Evolutionary conservation across 2,113 vertebrate genomes (phyloP), one percentile per base, ranked within the genome.

Genomic region (Salvelinus sp.): DNA sequence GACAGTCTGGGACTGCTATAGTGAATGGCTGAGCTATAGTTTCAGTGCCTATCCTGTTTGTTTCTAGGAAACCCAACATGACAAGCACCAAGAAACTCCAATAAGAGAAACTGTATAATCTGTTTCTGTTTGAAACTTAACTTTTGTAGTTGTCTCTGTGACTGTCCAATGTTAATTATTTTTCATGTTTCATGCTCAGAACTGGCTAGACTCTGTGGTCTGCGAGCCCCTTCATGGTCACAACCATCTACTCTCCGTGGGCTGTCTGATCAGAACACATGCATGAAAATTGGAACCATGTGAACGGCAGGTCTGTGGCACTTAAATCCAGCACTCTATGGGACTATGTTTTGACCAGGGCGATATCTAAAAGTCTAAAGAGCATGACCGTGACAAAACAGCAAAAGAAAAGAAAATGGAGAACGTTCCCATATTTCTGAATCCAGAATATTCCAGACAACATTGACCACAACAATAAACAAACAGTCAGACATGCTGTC

Each of bases 111-210:
- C 50, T 54, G 3, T 54, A 14, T 54, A 14, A 54, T 54, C 50
- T 54, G 50, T 54, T 14, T 50, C 48, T 50, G 13, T 50, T 33
- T 50, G 48, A 50, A 50, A 13, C 48, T 13, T 50, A 1, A 16
- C 50, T 1, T 18, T 54, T 54, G 14, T 18, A 54, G 50, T 54
- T 54, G 10, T 14, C 48, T 50, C 48, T 54, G 16, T 54, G 50
- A 18, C 50, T 14, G 1, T 54, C 50, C 50, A 18, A 47, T 65
- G 76, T 76, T 63, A 69, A 79, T 77, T 47, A 73, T 82, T 10
- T 80, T 76, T 81, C 69, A 77, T 73, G 65, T 74, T 14, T 54
- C 78, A 16, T 22, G 63, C 25, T 64, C 64, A 27, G 22, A 27
- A 22, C 12, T 6, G 54, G 66, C 23, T n/a, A 22, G 3, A 18